These are phyloP conservation scores for Geodia barretti DNA, from an alignment of 37 sponge, comb jelly and placozoan species.

Conservation along the genomic window DNA sequence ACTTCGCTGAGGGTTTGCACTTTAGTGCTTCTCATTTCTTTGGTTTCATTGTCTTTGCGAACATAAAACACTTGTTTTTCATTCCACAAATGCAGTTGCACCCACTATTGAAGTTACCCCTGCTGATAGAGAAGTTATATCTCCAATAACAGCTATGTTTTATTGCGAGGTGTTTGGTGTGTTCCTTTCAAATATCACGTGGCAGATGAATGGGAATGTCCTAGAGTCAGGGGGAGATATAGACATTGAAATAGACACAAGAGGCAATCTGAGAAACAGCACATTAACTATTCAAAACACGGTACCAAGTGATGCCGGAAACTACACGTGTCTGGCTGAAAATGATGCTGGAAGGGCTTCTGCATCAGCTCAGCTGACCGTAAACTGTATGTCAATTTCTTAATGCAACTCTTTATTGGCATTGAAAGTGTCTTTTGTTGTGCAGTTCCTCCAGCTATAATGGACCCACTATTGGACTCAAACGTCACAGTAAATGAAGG, in stretches of 20 bases:
- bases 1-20: no score
- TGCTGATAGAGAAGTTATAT: slow-evolving; percentile 5
- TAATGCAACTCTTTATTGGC: not conserved
- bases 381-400: slow-evolving; percentile 37
- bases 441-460: slow-evolving; percentile 9
- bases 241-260: not conserved
- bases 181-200: slow-evolving; percentile 2
- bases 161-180: slow-evolving; percentile 19
- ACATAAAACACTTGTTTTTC: no score
- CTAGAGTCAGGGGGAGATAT: not conserved
- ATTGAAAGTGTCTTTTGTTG: not conserved
- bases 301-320: slow-evolving; percentile 30
- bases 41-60: no score
- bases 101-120: slow-evolving; percentile 49
- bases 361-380: slow-evolving; percentile 26
- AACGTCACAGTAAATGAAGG: slow-evolving; percentile 28
- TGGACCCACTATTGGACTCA: not conserved
- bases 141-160: slow-evolving; percentile 6
- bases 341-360: slow-evolving; percentile 26
- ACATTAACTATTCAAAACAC: slow-evolving; percentile 4
- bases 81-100: slow-evolving; percentile 50
- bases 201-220: not conserved
- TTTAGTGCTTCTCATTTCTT: no score
- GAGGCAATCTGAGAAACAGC: slow-evolving; percentile 7
- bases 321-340: slow-evolving; percentile 40